phyloP scores from a whole-genome alignment of 2,797 vertebrate species.

The Melanotaenia trifasciata region DNA sequence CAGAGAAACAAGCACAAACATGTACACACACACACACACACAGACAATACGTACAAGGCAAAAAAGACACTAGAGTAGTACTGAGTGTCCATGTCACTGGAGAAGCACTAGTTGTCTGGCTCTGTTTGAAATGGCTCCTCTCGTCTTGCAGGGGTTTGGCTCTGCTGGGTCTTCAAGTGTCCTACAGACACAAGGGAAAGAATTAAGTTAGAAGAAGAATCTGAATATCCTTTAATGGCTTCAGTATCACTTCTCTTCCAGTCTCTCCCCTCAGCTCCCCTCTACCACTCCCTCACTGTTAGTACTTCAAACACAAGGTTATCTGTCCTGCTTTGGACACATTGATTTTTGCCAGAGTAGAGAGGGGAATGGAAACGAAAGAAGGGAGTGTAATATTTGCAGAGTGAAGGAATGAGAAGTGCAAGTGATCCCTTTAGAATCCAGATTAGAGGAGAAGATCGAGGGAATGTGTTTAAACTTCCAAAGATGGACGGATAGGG shows the following conservation, averaged over 20 bases:
- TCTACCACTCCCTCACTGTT: constrained; percentile 52
- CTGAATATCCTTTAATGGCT: constrained; percentile 74
- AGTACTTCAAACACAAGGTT: constrained; percentile 80
- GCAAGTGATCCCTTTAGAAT: constrained; percentile 67
- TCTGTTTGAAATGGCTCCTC: constrained; percentile 26
- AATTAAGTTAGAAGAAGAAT: constrained; percentile 61
- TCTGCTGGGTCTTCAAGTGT: constrained; percentile 60
- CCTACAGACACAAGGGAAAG: constrained; percentile 31
- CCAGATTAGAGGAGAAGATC: constrained; percentile 68
- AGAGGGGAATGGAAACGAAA: constrained; percentile 54
- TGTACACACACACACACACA: background rate
- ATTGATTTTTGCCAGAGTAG: constrained; percentile 72
- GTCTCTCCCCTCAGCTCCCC: constrained; percentile 26
- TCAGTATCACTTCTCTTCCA: constrained; percentile 61
- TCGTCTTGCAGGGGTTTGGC: constrained; percentile 41
- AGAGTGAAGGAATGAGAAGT: constrained; percentile 62
- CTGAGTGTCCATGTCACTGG: constrained; percentile 9
- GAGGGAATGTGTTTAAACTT: constrained; percentile 58
- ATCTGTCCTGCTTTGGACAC: constrained; percentile 76
- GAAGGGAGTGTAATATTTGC: constrained; percentile 72
- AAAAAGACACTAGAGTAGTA: background rate
- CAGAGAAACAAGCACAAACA: constrained; percentile 17
- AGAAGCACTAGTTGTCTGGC: constrained; percentile 12
- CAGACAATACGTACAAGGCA: background rate
- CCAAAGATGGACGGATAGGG: constrained; percentile 36